These are phyloP conservation scores for Dinomys branickii DNA, from an alignment of 2,113 vertebrate genomes.

Conservation along the genomic window DNA sequence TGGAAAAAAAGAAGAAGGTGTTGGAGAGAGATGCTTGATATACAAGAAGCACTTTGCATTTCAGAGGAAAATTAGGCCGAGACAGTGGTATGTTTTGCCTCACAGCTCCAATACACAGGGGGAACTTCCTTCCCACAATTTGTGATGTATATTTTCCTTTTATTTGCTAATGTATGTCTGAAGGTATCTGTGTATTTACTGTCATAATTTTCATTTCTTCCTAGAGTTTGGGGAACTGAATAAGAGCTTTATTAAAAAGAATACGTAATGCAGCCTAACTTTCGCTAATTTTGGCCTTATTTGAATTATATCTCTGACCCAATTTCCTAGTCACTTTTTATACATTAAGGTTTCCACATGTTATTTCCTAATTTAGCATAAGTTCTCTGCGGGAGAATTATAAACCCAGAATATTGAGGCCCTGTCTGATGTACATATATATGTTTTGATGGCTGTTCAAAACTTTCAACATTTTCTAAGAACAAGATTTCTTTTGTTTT, in stretches of 20 bases:
- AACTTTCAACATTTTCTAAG: not conserved
- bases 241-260: constrained; percentile 26
- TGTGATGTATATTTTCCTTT: constrained; percentile 10
- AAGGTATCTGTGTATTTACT: not conserved
- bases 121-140: constrained; percentile 26
- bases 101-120: not conserved
- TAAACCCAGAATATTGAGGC: not conserved
- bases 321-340: not conserved
- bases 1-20: constrained; percentile 49
- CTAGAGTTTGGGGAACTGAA: constrained; percentile 1
- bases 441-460: not conserved
- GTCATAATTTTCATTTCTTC: not conserved
- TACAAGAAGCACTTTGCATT: not conserved
- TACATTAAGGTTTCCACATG: not conserved
- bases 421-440: not conserved
- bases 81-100: not conserved
- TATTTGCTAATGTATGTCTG: not conserved
- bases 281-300: not conserved
- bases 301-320: constrained; percentile 1
- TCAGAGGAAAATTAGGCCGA: not conserved
- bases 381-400: constrained; percentile 11
- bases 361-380: constrained; percentile 14
- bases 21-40: not conserved
- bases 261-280: constrained; percentile 24
- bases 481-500: not conserved